These are phyloP conservation scores for Chironomus tentans DNA, from an alignment of 2,888 invertebrate genomes.

Conservation along the genomic window DNA sequence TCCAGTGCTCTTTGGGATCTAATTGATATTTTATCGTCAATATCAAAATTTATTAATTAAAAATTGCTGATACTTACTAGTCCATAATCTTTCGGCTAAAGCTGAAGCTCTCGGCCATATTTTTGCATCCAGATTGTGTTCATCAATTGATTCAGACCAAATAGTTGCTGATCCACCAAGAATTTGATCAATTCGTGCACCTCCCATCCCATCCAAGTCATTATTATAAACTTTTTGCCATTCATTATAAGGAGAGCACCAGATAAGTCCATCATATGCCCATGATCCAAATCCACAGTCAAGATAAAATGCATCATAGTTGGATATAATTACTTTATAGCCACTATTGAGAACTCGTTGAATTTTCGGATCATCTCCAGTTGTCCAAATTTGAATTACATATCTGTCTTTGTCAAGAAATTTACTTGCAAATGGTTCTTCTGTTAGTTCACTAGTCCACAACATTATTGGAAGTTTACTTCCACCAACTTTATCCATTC, in stretches of 20 bases:
- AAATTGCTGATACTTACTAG: conserved; percentile 48
- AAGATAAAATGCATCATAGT: conserved; percentile 68
- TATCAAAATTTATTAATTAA: conserved; percentile 40
- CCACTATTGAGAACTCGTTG: conserved; percentile 54
- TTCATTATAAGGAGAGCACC: conserved; percentile 75
- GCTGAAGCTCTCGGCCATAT: conserved; percentile 73
- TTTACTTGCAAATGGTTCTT: conserved; percentile 48
- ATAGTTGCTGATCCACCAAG: conserved; percentile 65
- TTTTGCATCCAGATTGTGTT: conserved; percentile 51
- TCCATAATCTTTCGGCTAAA: conserved; percentile 66
- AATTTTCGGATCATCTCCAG: conserved; percentile 50
- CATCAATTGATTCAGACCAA: conserved; percentile 69
- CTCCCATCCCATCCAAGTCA: conserved; percentile 48
- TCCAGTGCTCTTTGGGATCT: conserved; percentile 50
- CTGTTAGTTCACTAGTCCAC: conserved; percentile 68
- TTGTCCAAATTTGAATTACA: conserved; percentile 69
- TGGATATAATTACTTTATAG: conserved; percentile 63
- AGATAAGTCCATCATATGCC: conserved; percentile 67
- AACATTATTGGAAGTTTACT: conserved; percentile 52
- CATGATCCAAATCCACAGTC: conserved; percentile 72
- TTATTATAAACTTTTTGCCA: conserved; percentile 74
- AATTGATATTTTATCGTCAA: not conserved
- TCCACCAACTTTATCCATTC: conserved; percentile 35
- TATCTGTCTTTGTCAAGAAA: conserved; percentile 58
- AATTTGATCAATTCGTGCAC: conserved; percentile 41